Conservation (phyloP, 2,888 invertebrate species). For the Hyppa rectilinea region DNA sequence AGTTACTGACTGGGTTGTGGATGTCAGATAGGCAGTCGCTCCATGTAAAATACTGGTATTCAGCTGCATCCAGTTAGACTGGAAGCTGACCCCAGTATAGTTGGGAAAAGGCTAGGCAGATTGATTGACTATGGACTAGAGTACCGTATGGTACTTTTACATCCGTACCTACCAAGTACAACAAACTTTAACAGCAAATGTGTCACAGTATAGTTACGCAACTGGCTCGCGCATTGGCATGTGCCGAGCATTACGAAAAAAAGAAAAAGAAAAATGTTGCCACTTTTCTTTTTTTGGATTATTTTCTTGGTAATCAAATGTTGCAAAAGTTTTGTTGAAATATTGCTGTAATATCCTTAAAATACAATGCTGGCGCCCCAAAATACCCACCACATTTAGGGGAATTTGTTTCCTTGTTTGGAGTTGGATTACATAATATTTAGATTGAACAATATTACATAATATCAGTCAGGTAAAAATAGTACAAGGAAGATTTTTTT, state of each 20-base stretch:
- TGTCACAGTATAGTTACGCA: constrained; percentile 31
- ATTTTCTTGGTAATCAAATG: background rate
- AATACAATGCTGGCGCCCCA: background rate
- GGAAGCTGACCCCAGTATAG: no score
- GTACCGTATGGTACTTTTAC: background rate
- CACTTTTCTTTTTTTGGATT: background rate
- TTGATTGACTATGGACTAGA: no score
- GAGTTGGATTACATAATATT: background rate
- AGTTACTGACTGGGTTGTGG: no score
- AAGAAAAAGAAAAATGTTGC: no score
- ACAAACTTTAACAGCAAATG: constrained; percentile 26
- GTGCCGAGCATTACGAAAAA: constrained; percentile 11
- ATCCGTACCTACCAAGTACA: constrained; percentile 2
- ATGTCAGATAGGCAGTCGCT: no score
- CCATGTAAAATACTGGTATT: no score
- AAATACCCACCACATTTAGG: background rate
- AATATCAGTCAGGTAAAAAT: background rate
- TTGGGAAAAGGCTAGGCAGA: no score
- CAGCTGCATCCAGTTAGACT: no score
- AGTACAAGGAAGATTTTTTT: no score
- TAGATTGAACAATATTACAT: background rate
- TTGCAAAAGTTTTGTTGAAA: constrained; percentile 5
- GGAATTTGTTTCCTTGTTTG: background rate
- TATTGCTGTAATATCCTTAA: constrained; percentile 7
- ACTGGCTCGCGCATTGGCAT: constrained; percentile 23